Evolutionary conservation across 2,113 vertebrate genomes (phyloP).

Genomic region (Microcebus griseorufus): DNA sequence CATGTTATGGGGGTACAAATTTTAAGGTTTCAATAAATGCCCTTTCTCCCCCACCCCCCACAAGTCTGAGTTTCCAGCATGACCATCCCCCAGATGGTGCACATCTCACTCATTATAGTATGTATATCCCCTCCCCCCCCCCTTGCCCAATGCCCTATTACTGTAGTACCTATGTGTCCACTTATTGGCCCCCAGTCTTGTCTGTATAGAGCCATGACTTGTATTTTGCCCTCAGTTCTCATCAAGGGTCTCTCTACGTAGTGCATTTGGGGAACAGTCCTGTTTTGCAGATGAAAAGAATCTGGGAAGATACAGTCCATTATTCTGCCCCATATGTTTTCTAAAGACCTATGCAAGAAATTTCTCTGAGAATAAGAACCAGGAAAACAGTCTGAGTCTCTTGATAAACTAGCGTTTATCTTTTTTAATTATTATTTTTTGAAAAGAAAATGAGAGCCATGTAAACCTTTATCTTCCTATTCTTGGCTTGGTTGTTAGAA

Average conservation of each 20-base stretch:
- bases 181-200: background rate
- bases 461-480: background rate
- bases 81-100: too few relatives aligned
- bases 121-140: too few relatives aligned
- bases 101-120: too few relatives aligned
- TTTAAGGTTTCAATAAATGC: too few relatives aligned
- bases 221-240: background rate
- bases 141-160: too few relatives aligned
- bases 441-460: background rate
- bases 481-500: background rate
- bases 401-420: background rate
- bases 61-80: too few relatives aligned
- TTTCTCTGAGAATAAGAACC: conserved; percentile 4
- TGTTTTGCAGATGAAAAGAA: background rate
- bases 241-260: background rate
- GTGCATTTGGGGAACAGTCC: background rate
- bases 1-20: too few relatives aligned
- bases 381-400: background rate
- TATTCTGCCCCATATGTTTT: background rate
- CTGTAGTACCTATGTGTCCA: too few relatives aligned
- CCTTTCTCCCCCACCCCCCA: too few relatives aligned
- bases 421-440: background rate
- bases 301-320: background rate
- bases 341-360: background rate
- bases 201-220: background rate